Percentiles rank a stretch among this genome's conserved stretches.
These are phyloP conservation scores for Styela clava DNA, from an alignment of 23 tunicate genomes.

Conservation along the genomic window DNA sequence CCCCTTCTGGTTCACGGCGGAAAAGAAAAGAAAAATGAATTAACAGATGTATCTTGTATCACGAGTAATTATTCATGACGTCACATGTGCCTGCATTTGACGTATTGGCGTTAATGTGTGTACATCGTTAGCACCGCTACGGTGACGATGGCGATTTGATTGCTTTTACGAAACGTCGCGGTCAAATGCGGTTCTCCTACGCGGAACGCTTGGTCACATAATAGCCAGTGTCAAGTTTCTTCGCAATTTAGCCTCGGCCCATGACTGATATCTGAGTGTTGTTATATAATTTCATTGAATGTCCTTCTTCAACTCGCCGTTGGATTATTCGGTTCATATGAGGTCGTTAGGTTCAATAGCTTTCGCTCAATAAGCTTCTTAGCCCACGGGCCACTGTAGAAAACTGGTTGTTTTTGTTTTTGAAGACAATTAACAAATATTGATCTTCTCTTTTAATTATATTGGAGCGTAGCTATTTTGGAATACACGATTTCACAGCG, in stretches of 20 bases:
- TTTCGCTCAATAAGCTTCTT: not conserved
- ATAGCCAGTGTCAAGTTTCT: no score
- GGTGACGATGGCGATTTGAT: not conserved
- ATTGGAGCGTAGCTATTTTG: not conserved
- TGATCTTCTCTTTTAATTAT: not conserved
- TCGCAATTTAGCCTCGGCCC: not conserved
- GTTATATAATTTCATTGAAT: no score
- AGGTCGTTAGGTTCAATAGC: not conserved
- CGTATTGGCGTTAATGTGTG: not conserved
- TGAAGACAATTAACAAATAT: not conserved
- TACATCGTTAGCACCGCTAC: not conserved
- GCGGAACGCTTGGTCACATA: no score
- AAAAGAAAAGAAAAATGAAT: no score
- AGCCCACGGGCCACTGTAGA: not conserved
- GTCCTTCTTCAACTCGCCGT: not conserved
- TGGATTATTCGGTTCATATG: not conserved
- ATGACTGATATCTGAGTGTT: no score
- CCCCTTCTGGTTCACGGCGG: no score
- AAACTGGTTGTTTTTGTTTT: not conserved
- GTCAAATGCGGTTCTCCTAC: no score
- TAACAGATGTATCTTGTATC: no score
- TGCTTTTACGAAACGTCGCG: not conserved
- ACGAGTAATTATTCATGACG: not conserved
- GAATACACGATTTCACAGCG: no score
- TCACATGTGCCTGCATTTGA: no score